These are phyloP conservation scores for Chitala chitala DNA, from an alignment of 2,113 vertebrate species.

Conservation along the genomic window DNA sequence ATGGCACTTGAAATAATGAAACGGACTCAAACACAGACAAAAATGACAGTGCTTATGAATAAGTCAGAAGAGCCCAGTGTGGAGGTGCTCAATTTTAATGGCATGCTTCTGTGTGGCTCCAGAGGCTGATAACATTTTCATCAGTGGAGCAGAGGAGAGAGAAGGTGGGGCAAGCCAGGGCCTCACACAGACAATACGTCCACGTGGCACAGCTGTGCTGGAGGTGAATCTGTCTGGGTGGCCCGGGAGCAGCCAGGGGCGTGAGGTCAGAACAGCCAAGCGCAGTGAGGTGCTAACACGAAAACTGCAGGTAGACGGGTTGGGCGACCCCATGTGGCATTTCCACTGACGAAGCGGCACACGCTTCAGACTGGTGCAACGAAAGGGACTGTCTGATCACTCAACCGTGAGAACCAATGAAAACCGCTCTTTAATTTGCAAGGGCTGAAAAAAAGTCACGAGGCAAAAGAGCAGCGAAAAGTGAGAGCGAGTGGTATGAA, in stretches of 20 bases:
- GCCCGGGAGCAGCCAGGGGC: background rate
- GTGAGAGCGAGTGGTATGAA: background rate
- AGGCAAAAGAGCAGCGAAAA: background rate
- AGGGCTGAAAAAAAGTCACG: too few relatives aligned
- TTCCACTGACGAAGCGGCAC: too few relatives aligned
- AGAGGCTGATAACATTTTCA: slow-evolving; percentile 36
- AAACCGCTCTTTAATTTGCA: too few relatives aligned
- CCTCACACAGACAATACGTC: slow-evolving; percentile 10
- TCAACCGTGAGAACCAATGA: too few relatives aligned
- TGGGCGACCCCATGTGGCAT: too few relatives aligned
- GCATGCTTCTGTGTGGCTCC: slow-evolving; percentile 28
- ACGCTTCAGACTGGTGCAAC: too few relatives aligned
- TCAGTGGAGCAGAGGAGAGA: background rate
- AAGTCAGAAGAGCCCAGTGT: slow-evolving; percentile 13
- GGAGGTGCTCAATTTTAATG: slow-evolving; percentile 14
- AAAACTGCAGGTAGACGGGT: too few relatives aligned
- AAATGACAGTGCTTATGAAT: slow-evolving; percentile 51
- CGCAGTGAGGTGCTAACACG: background rate
- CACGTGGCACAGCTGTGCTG: slow-evolving; percentile 13
- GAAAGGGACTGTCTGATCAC: too few relatives aligned
- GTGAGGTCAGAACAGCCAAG: background rate
- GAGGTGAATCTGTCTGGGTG: background rate
- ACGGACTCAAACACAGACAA: slow-evolving; percentile 60
- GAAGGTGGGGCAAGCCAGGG: background rate
- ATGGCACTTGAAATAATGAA: slow-evolving; percentile 39